Evolutionary conservation across 2,113 vertebrate species (phyloP).

Genomic region (Saccopteryx leptura): DNA sequence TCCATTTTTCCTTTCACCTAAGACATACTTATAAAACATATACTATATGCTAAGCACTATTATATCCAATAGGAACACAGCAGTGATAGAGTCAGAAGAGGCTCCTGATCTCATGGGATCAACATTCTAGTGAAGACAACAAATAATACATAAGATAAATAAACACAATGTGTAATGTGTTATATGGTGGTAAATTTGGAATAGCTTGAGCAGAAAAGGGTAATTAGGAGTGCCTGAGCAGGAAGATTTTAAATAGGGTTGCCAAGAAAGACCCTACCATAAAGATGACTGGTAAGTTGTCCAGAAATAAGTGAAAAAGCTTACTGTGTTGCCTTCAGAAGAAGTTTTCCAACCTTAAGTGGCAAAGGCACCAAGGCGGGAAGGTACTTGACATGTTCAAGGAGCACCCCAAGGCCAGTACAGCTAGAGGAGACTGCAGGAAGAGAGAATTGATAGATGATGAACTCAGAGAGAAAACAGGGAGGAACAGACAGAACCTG

Average conservation of each 20-base stretch:
- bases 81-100: background rate
- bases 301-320: background rate
- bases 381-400: background rate
- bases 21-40: background rate
- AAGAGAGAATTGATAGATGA: background rate
- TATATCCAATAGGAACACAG: background rate
- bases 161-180: background rate
- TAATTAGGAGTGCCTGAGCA: background rate
- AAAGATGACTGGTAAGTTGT: background rate
- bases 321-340: background rate
- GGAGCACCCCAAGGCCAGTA: background rate
- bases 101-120: background rate
- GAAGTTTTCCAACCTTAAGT: background rate
- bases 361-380: background rate
- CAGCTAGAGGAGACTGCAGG: background rate
- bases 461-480: background rate
- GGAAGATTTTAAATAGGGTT: background rate
- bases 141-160: background rate
- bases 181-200: background rate
- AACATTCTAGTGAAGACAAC: background rate
- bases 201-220: background rate
- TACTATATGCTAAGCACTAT: background rate
- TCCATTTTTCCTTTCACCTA: background rate
- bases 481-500: background rate
- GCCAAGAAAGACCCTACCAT: background rate